Conservation (phyloP, 2,888 invertebrate species). For the Eupithecia exiguata region DNA sequence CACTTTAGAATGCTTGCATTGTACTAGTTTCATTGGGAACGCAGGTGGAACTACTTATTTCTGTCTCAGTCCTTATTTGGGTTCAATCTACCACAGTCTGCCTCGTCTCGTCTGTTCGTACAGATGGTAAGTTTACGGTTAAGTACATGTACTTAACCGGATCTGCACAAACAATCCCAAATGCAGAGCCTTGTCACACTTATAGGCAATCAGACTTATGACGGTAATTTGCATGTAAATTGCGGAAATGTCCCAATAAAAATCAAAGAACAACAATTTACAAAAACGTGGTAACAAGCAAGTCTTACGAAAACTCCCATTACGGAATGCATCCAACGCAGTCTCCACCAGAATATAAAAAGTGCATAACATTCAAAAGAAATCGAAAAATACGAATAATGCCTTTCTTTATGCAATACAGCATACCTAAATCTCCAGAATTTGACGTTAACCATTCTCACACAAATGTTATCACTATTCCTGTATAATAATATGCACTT, state of each 20-base stretch:
- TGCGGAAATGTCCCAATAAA: slow-evolving; percentile 33
- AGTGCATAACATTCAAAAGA: slow-evolving; percentile 23
- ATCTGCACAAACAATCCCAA: neutral
- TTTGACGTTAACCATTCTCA: slow-evolving; percentile 33
- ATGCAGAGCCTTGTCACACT: neutral
- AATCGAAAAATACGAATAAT: slow-evolving; percentile 19
- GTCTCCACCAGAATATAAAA: slow-evolving; percentile 36
- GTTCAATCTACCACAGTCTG: neutral
- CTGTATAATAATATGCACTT: slow-evolving; percentile 26
- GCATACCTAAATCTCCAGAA: slow-evolving; percentile 27
- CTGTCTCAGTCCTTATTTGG: neutral
- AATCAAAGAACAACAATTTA: slow-evolving; percentile 30
- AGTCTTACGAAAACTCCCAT: slow-evolving; percentile 36
- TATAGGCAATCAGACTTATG: neutral
- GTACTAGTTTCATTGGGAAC: neutral
- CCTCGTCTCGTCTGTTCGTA: too few relatives aligned
- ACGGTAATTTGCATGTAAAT: slow-evolving; percentile 4
- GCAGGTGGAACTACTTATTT: neutral
- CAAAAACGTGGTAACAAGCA: slow-evolving; percentile 31
- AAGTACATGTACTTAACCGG: neutral
- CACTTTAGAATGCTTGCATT: neutral
- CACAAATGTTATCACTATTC: slow-evolving; percentile 33
- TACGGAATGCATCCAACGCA: slow-evolving; percentile 37
- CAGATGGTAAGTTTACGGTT: too few relatives aligned
- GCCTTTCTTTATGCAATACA: slow-evolving; percentile 29